A percentile compares a stretch with the other conserved stretches of the same genome.
Evolutionary conservation across 2,888 invertebrate genomes (phyloP).

Genomic region (Rhagonycha lutea): DNA sequence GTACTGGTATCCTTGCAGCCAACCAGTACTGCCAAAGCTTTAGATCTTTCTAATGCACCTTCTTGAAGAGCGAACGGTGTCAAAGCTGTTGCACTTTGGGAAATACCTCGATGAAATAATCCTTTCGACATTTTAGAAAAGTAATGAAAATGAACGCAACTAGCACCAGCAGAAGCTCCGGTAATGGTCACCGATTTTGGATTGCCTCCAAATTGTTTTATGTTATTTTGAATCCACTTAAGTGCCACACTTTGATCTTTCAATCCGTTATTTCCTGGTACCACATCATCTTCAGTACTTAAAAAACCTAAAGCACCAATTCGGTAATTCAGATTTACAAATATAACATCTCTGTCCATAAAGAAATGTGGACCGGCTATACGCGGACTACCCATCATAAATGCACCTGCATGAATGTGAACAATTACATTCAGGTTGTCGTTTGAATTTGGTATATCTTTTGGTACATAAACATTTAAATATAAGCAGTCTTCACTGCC

Average conservation of each 20-base stretch:
- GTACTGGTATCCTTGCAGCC: conserved; percentile 61
- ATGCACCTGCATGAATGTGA: conserved; percentile 57
- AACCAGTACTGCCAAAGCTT: conserved; percentile 60
- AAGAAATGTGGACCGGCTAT: conserved; percentile 55
- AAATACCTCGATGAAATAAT: conserved; percentile 64
- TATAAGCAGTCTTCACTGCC: conserved; percentile 55
- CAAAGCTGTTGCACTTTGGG: conserved; percentile 71
- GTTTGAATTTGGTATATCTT: conserved; percentile 50
- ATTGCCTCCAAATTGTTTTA: too few species aligned
- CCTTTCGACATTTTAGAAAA: conserved; percentile 49
- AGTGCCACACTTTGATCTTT: conserved; percentile 50
- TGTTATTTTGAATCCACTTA: neutral
- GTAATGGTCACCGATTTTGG: conserved; percentile 48
- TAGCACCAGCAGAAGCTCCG: conserved; percentile 49
- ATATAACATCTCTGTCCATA: conserved; percentile 51
- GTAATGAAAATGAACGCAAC: conserved; percentile 50
- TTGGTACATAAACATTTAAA: conserved; percentile 1
- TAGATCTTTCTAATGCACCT: conserved; percentile 64
- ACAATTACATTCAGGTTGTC: conserved; percentile 53
- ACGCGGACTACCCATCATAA: conserved; percentile 50
- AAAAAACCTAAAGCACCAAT: conserved; percentile 47
- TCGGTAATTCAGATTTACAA: conserved; percentile 48
- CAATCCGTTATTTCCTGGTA: conserved; percentile 50
- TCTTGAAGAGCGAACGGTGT: conserved; percentile 59
- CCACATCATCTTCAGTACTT: conserved; percentile 48